Evolutionary conservation across 2,888 invertebrate species (phyloP).

Genomic region (Leptothorax acervorum): DNA sequence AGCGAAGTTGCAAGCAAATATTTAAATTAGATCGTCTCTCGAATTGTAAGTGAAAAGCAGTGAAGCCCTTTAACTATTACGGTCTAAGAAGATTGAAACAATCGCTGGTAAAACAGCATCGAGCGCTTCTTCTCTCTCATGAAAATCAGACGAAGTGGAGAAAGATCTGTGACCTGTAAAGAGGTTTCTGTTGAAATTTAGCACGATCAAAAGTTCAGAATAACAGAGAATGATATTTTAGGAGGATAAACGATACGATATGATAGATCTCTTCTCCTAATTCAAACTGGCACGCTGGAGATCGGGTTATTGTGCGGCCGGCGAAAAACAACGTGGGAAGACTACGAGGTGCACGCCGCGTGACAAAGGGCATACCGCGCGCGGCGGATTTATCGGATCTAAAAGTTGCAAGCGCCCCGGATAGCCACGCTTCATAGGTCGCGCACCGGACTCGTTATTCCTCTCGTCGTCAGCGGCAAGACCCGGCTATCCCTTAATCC

Average conservation of each 20-base stretch:
- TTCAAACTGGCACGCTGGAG: background rate
- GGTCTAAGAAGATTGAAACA: slow-evolving; percentile 7
- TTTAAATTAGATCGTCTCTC: slow-evolving; percentile 25
- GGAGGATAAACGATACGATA: background rate
- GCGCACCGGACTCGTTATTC: slow-evolving; percentile 69
- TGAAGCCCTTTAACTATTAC: slow-evolving; percentile 6
- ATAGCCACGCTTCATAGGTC: slow-evolving; percentile 67
- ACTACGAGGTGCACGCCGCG: slow-evolving; percentile 32
- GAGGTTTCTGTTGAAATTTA: background rate
- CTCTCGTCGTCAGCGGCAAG: slow-evolving; percentile 65
- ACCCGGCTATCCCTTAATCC: slow-evolving; percentile 77
- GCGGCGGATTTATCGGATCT: slow-evolving; percentile 67
- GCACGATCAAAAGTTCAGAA: background rate
- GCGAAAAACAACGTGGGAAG: slow-evolving; percentile 39
- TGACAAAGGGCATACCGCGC: slow-evolving; percentile 55
- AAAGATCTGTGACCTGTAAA: background rate
- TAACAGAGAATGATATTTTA: slow-evolving; percentile 6
- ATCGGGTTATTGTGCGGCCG: slow-evolving; percentile 2
- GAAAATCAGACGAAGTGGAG: background rate
- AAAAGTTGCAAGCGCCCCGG: slow-evolving; percentile 70
- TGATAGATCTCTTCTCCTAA: background rate
- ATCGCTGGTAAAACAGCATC: background rate
- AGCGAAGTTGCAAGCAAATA: slow-evolving; percentile 1
- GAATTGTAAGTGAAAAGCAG: slow-evolving; percentile 18
- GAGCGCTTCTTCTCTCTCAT: slow-evolving; percentile 7